These are phyloP conservation scores for Limnodromus scolopaceus DNA, from an alignment of 2,797 vertebrate species.

Conservation along the genomic window DNA sequence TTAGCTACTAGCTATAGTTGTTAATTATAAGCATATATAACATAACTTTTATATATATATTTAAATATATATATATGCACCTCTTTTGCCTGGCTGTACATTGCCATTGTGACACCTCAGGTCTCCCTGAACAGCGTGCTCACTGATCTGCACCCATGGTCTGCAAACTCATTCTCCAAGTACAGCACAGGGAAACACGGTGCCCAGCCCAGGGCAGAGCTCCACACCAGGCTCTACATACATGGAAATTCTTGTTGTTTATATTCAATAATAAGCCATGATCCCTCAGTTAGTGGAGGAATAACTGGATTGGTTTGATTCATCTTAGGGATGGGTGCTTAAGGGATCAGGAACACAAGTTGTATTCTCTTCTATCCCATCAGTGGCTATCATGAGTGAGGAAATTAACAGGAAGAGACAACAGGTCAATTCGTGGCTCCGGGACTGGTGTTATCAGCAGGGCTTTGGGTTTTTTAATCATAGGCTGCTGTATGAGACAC, in stretches of 20 bases:
- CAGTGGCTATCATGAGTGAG: too few species aligned
- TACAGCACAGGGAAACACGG: not conserved
- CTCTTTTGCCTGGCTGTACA: not conserved
- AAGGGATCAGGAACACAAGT: too few species aligned
- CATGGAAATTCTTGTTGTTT: not conserved
- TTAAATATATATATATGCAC: not conserved
- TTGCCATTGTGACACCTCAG: accelerated
- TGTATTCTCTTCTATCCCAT: too few species aligned
- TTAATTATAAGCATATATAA: not conserved
- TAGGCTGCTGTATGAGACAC: too few species aligned
- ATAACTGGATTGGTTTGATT: not conserved
- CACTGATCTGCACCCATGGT: not conserved
- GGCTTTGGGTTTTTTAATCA: too few species aligned
- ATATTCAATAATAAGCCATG: not conserved
- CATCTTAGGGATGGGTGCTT: too few species aligned
- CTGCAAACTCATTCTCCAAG: not conserved
- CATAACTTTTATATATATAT: not conserved
- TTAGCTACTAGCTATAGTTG: not conserved
- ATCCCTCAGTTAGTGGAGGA: not conserved
- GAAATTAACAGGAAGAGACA: too few species aligned
- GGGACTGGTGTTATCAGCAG: too few species aligned
- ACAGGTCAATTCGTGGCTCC: too few species aligned
- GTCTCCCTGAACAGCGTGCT: not conserved
- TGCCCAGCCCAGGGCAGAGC: not conserved
- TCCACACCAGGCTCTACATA: not conserved